phyloP scores from a whole-genome alignment of 1,140 invertebrate genomes.

The Temnothorax longispinosus region DNA sequence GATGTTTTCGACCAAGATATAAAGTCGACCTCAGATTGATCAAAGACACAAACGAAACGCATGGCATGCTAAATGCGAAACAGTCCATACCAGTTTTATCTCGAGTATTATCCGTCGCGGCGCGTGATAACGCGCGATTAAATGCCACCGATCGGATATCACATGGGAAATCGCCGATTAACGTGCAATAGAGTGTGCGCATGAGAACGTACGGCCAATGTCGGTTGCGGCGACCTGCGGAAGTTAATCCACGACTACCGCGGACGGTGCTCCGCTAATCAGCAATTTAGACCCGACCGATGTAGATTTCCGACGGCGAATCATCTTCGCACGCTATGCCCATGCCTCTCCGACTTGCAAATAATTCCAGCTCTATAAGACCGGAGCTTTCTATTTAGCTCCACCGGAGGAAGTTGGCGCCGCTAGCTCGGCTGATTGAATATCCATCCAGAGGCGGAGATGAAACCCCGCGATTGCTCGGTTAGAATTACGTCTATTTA shows the following conservation, averaged over 20 bases:
- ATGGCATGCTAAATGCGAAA: neutral
- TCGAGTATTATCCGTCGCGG: neutral
- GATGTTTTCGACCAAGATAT: neutral
- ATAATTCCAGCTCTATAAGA: slow-evolving; percentile 48
- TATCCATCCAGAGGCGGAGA: slow-evolving; percentile 68
- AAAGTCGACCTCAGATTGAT: neutral
- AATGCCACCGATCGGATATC: neutral
- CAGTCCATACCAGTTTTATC: slow-evolving; percentile 4
- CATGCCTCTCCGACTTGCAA: neutral
- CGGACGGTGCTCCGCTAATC: neutral
- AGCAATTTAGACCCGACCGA: slow-evolving; percentile 26
- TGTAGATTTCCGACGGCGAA: neutral
- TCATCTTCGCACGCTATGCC: neutral
- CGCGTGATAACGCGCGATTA: slow-evolving; percentile 3
- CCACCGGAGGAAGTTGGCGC: slow-evolving; percentile 61
- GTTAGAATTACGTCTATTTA: slow-evolving; percentile 63
- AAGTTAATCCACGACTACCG: slow-evolving; percentile 35
- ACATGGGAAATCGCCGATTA: slow-evolving; percentile 1
- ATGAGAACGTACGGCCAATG: neutral
- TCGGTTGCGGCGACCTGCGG: neutral
- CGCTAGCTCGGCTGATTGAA: slow-evolving; percentile 68
- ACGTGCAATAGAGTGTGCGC: slow-evolving; percentile 2
- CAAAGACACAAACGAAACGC: neutral
- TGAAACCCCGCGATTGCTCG: slow-evolving; percentile 53
- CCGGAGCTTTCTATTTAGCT: slow-evolving; percentile 47